Percentiles rank a stretch among this genome's conserved stretches.
Evolutionary conservation across 2,113 vertebrate genomes (phyloP).

Genomic region (Galeopterus variegatus): DNA sequence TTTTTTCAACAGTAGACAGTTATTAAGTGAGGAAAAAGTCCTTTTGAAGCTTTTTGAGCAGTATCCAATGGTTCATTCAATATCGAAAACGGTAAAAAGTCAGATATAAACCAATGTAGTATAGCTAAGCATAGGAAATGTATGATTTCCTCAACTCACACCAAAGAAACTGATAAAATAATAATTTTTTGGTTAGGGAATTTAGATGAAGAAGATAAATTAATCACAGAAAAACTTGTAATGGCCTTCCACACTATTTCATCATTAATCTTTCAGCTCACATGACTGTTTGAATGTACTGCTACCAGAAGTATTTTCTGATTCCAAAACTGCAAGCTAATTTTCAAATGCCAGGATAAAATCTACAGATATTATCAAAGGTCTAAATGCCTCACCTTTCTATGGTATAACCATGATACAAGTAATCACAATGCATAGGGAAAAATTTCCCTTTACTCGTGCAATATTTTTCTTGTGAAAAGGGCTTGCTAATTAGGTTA

Average conservation of each 20-base stretch:
- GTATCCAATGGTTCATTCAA: neutral
- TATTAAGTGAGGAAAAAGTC: neutral
- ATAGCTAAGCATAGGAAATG: neutral
- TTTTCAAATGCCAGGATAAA: neutral
- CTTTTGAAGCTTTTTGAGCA: neutral
- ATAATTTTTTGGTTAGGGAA: neutral
- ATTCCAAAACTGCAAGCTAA: neutral
- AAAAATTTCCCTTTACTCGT: neutral
- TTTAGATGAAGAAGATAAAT: neutral
- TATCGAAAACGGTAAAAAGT: neutral
- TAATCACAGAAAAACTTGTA: neutral
- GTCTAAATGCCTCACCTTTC: neutral
- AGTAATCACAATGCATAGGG: neutral
- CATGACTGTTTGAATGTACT: neutral
- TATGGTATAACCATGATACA: neutral
- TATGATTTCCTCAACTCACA: neutral
- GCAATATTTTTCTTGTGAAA: neutral
- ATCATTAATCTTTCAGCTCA: neutral
- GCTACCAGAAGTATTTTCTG: neutral
- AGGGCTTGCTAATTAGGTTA: neutral
- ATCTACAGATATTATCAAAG: neutral
- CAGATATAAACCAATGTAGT: neutral
- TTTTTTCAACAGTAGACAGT: neutral
- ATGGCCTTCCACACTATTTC: neutral
- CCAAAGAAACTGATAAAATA: constrained; percentile 15